Base-by-base conservation (phyloP, 2,888 invertebrate species). In the Netelia fuscicornis region DNA sequence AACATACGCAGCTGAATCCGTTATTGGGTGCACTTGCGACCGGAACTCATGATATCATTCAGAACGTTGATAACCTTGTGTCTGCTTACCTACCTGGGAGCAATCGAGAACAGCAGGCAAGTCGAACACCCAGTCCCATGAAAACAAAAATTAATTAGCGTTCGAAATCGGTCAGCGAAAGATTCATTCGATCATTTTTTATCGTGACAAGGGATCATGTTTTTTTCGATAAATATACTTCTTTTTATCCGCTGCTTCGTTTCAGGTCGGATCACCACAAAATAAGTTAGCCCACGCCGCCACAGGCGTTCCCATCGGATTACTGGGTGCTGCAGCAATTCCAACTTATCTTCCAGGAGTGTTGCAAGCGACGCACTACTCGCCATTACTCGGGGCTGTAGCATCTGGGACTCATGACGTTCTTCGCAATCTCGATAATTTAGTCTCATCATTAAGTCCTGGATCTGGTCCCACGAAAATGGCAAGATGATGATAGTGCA, bases 341-440 rank as follows among this genome's bases (percentile, higher is more conserved):
- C 71, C 84, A 52, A 48, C 58, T 37, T 52, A 65, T 76, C 10
- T 52, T 76, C 52, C 71, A 6, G 54, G 71, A 44, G 44, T 64
- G 2, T 30, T 67, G 10, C 52, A 70, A 37, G 25, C 81, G 37
- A 10, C 52, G 42, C 71, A 48, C 0, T 71, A 77, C 17, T 64
- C 65, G n/a, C 71, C 80, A 48, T 10, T 75, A 10, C 56, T 83
- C 37, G 48, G 70, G 8, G 17, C 68, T 8, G 30, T 70, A 13
- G 70, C 64, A 0, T 23, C 74, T 9, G 52, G 48, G 0, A 67
- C 68, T 11, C 48, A 42, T 13, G 54, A 44, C 10, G 58, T 54
- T 65, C 60, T 48, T 54, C 71, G 65, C 5, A 44, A 52, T 42
- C 23, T 52, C 6, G 67, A 72, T 23, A 37, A 44, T 30, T 60